Evolutionary conservation across 64 coral and sea anemone species (phyloP), one percentile per base, ranked within the genome.

Genomic region (Porites australiensis): DNA sequence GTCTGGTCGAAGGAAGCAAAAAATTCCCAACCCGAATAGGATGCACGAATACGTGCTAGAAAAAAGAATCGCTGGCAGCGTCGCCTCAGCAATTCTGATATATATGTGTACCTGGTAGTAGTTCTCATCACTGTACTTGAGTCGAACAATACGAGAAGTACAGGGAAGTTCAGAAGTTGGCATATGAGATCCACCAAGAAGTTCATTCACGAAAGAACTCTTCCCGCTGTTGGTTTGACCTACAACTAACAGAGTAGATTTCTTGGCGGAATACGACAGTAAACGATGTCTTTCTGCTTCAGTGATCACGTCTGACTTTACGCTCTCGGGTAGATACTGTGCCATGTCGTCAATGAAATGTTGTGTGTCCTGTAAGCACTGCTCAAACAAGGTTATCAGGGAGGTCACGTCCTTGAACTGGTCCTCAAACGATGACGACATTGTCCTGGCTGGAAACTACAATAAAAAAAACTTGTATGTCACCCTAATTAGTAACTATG

Each of bases 191-290:
- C 64, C 82, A 55, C 91, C 91, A 50, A 93, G 71, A 8, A 93
- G 91, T 77, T 93, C 91, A 64, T 93, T 93, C 10, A 93, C 84
- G 46, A 93, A 70, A 4, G 91, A 93, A 37, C 91, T 93, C 79
- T 93, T 93, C 43, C 91, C 91, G 50, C 82, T 77, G 23, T 93
- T 93, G 15, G 82, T 93, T 50, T 93, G 91, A 21, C 91, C 91
- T 18, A 93, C 72, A 23, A 93, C 82, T 6, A 93, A 78, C 8
- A 93, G 59, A n/a, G 91, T 77, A 11, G 91, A 58, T 78, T 81
- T 69, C 70, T 93, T 93, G 13, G 46, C 63, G 6, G 75, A 15
- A 37, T 77, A 93, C 0, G 72, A 83, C 19, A 65, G 19, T 2
- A 93, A 73, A 13, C 81, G 61, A 13, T 84, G 44, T 13, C 63